phyloP scores from a whole-genome alignment of 2,113 vertebrate species.

The Nettapus auritus region DNA sequence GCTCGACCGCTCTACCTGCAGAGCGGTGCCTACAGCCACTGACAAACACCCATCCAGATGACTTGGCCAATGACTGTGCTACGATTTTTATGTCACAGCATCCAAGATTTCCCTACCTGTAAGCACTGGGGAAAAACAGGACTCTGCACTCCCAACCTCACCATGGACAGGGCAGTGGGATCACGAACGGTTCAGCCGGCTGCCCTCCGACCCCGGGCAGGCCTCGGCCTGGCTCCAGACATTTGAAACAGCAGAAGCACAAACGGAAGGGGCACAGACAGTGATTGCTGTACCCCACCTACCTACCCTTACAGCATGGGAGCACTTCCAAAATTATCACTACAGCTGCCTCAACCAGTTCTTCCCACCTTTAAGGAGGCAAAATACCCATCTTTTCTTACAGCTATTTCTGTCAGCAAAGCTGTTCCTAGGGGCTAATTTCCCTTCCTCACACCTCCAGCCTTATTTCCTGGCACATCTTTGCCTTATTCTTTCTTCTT shows the following conservation, averaged over 20 bases:
- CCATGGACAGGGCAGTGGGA: background rate
- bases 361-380: background rate
- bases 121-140: background rate
- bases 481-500: background rate
- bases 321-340: background rate
- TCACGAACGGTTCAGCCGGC: background rate
- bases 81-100: background rate
- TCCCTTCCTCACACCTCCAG: background rate
- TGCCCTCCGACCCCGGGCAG: background rate
- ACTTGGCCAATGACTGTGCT: background rate
- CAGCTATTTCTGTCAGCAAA: background rate
- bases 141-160: background rate
- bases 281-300: background rate
- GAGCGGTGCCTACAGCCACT: background rate
- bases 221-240: background rate
- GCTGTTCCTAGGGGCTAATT: background rate
- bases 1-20: background rate
- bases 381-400: background rate
- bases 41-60: background rate
- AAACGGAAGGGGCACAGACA: background rate
- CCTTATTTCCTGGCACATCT: background rate
- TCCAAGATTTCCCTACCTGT: background rate
- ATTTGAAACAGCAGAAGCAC: background rate
- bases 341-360: background rate
- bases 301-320: background rate